Percentiles rank a stretch among this genome's conserved stretches.
These are phyloP conservation scores for Scaptomyza montana DNA, from an alignment of 1,140 invertebrate species.

Conservation along the genomic window DNA sequence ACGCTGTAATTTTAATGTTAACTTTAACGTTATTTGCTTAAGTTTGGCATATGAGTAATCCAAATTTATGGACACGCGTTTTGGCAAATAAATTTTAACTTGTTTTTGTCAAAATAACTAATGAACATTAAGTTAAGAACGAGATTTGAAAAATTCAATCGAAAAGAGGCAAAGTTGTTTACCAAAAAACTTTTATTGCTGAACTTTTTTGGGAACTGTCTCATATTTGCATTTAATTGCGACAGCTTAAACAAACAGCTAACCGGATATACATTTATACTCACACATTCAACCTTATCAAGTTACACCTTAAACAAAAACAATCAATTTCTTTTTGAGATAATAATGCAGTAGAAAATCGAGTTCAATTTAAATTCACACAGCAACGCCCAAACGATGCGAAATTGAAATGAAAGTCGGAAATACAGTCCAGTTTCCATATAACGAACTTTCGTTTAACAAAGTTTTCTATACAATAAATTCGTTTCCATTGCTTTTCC, in stretches of 20 bases:
- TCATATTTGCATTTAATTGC: background rate
- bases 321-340: constrained; percentile 26
- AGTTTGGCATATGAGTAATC: constrained; percentile 54
- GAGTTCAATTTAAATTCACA: constrained; percentile 19
- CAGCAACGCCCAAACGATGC: constrained; percentile 14
- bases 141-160: background rate
- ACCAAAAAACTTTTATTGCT: constrained; percentile 2
- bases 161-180: constrained; percentile 1
- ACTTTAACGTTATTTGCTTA: constrained; percentile 32
- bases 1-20: constrained; percentile 12
- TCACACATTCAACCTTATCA: background rate
- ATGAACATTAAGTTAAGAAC: constrained; percentile 25
- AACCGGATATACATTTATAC: background rate
- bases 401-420: constrained; percentile 13
- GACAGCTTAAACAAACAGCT: constrained; percentile 10
- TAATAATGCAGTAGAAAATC: constrained; percentile 33
- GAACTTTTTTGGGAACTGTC: background rate
- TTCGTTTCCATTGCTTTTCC: too few relatives aligned
- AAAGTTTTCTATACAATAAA: too few relatives aligned
- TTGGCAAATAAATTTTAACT: constrained; percentile 8
- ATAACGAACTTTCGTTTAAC: too few relatives aligned
- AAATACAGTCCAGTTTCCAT: too few relatives aligned
- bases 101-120: constrained; percentile 12
- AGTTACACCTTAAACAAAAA: constrained; percentile 20
- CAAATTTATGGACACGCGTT: constrained; percentile 47